Percentiles rank a stretch among this genome's conserved stretches.
Conservation (phyloP, 2,888 invertebrate genomes). For the Cheilosia grossa region DNA sequence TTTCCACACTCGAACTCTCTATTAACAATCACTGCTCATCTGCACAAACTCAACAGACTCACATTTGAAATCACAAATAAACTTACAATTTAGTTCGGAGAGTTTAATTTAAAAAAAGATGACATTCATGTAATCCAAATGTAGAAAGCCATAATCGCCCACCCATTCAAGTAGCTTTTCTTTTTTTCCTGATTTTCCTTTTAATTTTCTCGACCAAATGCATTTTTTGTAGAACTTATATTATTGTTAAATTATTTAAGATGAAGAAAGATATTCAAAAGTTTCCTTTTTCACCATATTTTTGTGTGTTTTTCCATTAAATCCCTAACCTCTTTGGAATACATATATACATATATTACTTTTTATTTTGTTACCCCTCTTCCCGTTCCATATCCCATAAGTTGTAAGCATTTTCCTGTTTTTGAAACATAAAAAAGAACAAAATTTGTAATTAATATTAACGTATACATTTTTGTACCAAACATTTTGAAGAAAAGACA, state of each 20-base stretch:
- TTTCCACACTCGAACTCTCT: constrained; percentile 46
- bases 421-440: constrained; percentile 35
- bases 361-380: constrained; percentile 21
- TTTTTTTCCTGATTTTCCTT: constrained; percentile 8
- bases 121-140: constrained; percentile 6
- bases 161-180: constrained; percentile 7
- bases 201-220: constrained; percentile 60
- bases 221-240: constrained; percentile 52
- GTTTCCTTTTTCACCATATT: constrained; percentile 32
- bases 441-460: constrained; percentile 70
- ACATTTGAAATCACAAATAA: background rate
- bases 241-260: constrained; percentile 70
- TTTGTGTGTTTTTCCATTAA: constrained; percentile 17
- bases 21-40: constrained; percentile 48
- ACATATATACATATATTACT: constrained; percentile 10
- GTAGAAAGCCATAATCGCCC: constrained; percentile 3
- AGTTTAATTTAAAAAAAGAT: constrained; percentile 7
- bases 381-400: constrained; percentile 20
- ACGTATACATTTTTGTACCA: constrained; percentile 74
- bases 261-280: constrained; percentile 58
- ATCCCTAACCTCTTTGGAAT: constrained; percentile 40
- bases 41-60: constrained; percentile 1
- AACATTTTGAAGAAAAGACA: constrained; percentile 70
- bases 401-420: constrained; percentile 60
- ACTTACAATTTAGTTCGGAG: constrained; percentile 8